A percentile compares a stretch with the other conserved stretches of the same genome.
These are phyloP conservation scores for Murina feae DNA, from an alignment of 2,113 vertebrate genomes.

Conservation along the genomic window DNA sequence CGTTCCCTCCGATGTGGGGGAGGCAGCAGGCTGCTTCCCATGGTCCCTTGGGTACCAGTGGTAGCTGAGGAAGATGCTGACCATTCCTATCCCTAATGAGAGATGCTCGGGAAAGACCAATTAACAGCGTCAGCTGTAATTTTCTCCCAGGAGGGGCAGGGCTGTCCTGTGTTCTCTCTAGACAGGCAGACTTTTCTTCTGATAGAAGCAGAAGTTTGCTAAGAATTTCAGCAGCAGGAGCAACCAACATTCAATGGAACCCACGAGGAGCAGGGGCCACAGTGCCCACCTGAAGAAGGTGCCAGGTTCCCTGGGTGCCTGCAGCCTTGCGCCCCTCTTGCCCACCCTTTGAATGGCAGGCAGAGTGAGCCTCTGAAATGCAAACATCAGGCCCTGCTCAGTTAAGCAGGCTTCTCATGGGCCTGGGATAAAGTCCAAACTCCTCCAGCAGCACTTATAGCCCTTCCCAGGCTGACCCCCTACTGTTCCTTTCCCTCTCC, in stretches of 20 bases:
- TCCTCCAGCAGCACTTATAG: fast-evolving
- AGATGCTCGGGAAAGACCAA: not conserved
- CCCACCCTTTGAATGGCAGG: not conserved
- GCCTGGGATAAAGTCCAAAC: not conserved
- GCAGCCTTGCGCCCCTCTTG: not conserved
- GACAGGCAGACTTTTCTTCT: not conserved
- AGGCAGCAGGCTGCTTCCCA: not conserved
- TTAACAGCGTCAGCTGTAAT: not conserved
- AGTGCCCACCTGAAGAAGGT: not conserved
- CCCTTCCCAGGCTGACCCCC: not conserved
- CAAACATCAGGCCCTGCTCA: not conserved
- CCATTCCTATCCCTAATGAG: not conserved
- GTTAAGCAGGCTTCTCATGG: not conserved
- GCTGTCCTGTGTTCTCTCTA: not conserved
- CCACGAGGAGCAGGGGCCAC: not conserved
- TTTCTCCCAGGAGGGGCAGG: not conserved
- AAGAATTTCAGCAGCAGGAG: not conserved
- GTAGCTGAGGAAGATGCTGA: not conserved
- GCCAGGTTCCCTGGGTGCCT: not conserved
- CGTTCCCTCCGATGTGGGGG: too few species aligned
- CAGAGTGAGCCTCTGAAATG: not conserved
- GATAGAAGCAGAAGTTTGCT: not conserved
- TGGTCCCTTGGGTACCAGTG: not conserved
- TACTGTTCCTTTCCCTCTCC: too few species aligned
- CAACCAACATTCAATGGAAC: not conserved